Evolutionary conservation across 1,140 invertebrate species (phyloP), one percentile per base, ranked within the genome.

Genomic region (Zophobas morio): DNA sequence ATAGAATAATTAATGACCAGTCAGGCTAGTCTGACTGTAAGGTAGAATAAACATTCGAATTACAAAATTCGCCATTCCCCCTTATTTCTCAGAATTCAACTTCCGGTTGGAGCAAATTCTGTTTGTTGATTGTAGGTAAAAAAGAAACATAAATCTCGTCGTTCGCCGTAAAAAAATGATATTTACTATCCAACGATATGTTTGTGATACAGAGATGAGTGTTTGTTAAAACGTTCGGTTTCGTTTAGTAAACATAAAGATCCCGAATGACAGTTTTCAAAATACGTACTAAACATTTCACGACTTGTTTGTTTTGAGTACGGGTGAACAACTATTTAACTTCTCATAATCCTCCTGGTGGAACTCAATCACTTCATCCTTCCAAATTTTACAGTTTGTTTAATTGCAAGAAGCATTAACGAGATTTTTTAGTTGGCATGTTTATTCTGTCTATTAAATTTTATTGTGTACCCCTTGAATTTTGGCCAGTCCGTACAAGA

Each of bases 221-320:
- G 82, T 84, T 83, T 83, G 82, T 83, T 84, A 80, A 81, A 80
- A 81, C 77, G 75, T 82, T 81, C 76, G 78, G 74, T 70, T 56
- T 63, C 76, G 82, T 82, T 84, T 84, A 82, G 71, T 82, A 84
- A 84, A 84, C 82, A 84, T 81, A 82, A 83, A 83, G 81, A 81
- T 83, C 78, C 79, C 70, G 76, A 81, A 83, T 83, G 83, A 84
- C 83, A 83, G 78, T 83, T 84, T 82, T 84, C 83, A 84, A 82
- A 84, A 84, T 84, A 84, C 75, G 54, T 78, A 81, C 76, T 82
- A 81, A 82, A 82, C 78, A 80, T 81, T 80, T 81, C 74, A 79
- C 71, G 79, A 76, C 77, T 75, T 82, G 81, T 82, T 81, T 82
- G 81, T 82, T 82, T 82, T 82, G 80, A 82, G 77, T 54, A 66